Evolutionary conservation across 2,113 vertebrate genomes (phyloP), one percentile per base, ranked within the genome.

Genomic region (Origma solitaria): DNA sequence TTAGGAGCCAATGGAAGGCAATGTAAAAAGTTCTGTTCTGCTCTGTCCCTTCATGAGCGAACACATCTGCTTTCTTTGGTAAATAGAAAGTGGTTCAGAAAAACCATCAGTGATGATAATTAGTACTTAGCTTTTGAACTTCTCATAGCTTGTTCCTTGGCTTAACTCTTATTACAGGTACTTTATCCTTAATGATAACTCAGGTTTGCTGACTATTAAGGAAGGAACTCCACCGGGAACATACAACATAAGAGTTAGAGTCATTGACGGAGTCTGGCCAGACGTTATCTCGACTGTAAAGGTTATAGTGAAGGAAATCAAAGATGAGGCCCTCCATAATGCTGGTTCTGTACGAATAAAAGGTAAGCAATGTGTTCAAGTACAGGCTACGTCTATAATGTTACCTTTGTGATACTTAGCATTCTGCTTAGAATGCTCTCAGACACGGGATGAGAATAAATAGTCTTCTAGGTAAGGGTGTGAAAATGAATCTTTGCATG

Each of bases 181-280:
- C 91, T 99, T 99, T 95, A 95, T 97, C 89, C 98, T 99, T 92
- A 98, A 98, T 96, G 98, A 97, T 92, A 98, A 96, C 94, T 98
- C 98, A 13, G 99, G 99, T 78, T 97, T 98, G 97, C 97, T 99
- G 92, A 98, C 97, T 80, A 88, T 99, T 91, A 97, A 95, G 86
- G 98, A 98, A 76, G 98, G 98, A 53, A 98, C 98, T 15, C 98
- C 98, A 5, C 79, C 97, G 1, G 99, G 98, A 38, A 94, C 94
- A 4, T 99, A 99, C 95, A 98, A 75, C 37, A 87, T 99, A 76
- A 98, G 97, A 97, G 98, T 99, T 27, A 97, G 98, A 61, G 99
- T 99, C 68, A 97, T 98, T 6, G 99, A 99, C 22, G 97, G 86
- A 51, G 95, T 97, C 92, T 99, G 99, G 99, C 99, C 99, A 27